phyloP scores from a whole-genome alignment of 1,140 invertebrate genomes.

The Marisa cornuarietis region DNA sequence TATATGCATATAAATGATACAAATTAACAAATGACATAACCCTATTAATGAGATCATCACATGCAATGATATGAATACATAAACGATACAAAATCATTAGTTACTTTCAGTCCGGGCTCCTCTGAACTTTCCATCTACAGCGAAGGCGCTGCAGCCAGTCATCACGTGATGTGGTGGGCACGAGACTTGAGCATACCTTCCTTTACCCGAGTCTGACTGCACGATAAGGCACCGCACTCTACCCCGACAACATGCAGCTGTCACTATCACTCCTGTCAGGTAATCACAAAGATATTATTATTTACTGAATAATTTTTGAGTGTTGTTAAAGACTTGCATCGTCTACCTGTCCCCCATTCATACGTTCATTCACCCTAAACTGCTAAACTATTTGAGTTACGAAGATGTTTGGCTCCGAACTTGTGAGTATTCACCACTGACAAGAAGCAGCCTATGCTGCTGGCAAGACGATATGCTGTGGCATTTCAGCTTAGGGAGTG shows the following conservation, averaged over 20 bases:
- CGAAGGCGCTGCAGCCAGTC: conserved; percentile 22
- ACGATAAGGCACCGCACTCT: neutral
- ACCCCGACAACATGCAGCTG: conserved; percentile 10
- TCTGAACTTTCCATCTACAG: conserved; percentile 1
- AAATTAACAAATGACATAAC: no score
- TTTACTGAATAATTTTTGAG: neutral
- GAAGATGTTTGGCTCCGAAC: no score
- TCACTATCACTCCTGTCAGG: conserved; percentile 2
- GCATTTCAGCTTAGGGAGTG: no score
- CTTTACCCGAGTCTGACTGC: neutral
- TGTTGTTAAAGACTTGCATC: neutral
- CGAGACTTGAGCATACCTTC: neutral
- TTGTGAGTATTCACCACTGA: no score
- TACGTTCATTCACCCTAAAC: no score
- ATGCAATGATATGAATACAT: no score
- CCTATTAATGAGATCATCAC: no score
- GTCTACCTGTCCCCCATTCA: neutral
- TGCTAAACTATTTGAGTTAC: no score
- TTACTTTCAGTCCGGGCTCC: conserved; percentile 4
- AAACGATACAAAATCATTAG: neutral
- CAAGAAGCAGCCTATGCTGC: no score
- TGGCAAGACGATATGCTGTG: no score
- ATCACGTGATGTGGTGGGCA: conserved; percentile 9
- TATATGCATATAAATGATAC: no score
- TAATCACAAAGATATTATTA: neutral